A percentile compares a stretch with the other conserved stretches of the same genome.
phyloP scores from a whole-genome alignment of 1,140 invertebrate species.

The Zophobas morio region DNA sequence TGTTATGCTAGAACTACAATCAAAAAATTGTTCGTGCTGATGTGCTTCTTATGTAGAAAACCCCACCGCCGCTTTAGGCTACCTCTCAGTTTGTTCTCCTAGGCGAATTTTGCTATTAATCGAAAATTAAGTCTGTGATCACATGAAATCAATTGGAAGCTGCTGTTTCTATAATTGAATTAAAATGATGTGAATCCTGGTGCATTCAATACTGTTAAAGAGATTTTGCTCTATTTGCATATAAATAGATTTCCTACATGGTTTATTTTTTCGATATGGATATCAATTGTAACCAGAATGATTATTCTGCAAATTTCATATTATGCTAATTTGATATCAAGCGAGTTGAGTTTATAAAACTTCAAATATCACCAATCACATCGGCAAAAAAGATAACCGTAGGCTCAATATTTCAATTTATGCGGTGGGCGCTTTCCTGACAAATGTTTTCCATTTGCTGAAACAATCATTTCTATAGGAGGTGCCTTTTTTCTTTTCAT shows the following conservation, averaged over 20 bases:
- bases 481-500: slow-evolving; percentile 13
- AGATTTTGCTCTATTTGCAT: slow-evolving; percentile 34
- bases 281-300: background rate
- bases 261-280: background rate
- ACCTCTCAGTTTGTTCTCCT: background rate
- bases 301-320: background rate
- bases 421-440: slow-evolving; percentile 9
- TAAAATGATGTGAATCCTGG: slow-evolving; percentile 1
- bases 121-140: slow-evolving; percentile 5
- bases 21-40: background rate
- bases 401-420: slow-evolving; percentile 27
- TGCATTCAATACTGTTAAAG: slow-evolving; percentile 30
- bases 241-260: slow-evolving; percentile 18
- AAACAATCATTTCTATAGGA: slow-evolving; percentile 26
- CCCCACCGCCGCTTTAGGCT: background rate
- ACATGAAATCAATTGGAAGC: slow-evolving; percentile 6
- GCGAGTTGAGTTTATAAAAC: background rate
- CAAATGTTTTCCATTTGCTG: slow-evolving; percentile 34
- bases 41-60: background rate
- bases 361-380: slow-evolving; percentile 7
- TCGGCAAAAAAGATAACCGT: slow-evolving; percentile 2
- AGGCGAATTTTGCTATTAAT: slow-evolving; percentile 4
- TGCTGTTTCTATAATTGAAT: slow-evolving; percentile 24
- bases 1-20: too few species aligned
- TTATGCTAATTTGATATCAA: slow-evolving; percentile 17